Base-by-base conservation (phyloP, 1,140 invertebrate species). In the Andrena cerasifolii region DNA sequence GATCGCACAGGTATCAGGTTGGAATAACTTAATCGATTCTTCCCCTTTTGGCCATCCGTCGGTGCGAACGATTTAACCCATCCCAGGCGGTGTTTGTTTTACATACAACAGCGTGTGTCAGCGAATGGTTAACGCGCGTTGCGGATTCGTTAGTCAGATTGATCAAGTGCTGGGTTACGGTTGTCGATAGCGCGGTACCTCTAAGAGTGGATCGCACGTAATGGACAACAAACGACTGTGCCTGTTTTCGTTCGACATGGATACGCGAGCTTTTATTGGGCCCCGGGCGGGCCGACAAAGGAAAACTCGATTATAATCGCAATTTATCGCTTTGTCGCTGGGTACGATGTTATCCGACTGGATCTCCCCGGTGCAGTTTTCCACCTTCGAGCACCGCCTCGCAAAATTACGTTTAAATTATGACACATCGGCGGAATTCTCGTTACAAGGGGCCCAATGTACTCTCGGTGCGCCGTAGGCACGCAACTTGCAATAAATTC, bases 341-440 rank as follows among this genome's bases (percentile, higher is more conserved):
- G 12, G 6, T n/a, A 40, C 47, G 72, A 54, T 53, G 14, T 3
- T 53, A 74, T 74, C 72, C 45, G 28, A 53, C 53, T 53, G 49
- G 31, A 74, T 74, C 68, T 40, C 24, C 18, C 21, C 49, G 43
- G 24, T 31, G 3, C 28, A 31, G 18, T 74, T 65, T 74, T 74
- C 59, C 59, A 6, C 45, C 16, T 58, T 49, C 33, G 18, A 54
- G 31, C 54, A 31, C 33, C 28, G 40, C 61, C 40, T 54, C 73
- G 53, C n/a, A 81, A 80, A 82, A 82, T 82, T 82, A 72, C 78
- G 49, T 49, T 68, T 56, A 81, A 82, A 82, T 82, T 82, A 82
- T 81, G 72, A 83, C 62, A 58, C 73, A 71, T 56, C 54, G 66
- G 31, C 61, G 79, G 53, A 53, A 81, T 80, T 53, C 53, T 49